These are phyloP conservation scores for Pangasius djambal DNA, from an alignment of 2,797 vertebrate species.

Conservation along the genomic window DNA sequence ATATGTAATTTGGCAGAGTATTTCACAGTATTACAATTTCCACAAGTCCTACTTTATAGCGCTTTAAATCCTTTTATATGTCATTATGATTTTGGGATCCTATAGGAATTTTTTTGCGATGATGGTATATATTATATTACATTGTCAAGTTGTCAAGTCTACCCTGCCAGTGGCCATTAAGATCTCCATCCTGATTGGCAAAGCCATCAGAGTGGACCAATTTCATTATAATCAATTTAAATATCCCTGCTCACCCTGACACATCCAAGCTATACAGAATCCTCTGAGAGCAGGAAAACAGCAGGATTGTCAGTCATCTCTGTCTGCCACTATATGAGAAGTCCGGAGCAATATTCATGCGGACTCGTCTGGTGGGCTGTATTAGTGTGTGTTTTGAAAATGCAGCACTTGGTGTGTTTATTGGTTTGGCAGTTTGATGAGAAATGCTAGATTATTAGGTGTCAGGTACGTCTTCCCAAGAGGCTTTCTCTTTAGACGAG, in stretches of 20 bases:
- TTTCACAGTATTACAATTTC: background rate
- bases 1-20: slow-evolving; percentile 2
- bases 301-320: slow-evolving; percentile 45
- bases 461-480: slow-evolving; percentile 43
- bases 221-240: slow-evolving; percentile 65
- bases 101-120: slow-evolving; percentile 20
- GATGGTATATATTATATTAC: slow-evolving; percentile 58
- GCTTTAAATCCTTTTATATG: background rate
- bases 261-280: slow-evolving; percentile 51
- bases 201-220: slow-evolving; percentile 54
- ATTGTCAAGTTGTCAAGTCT: slow-evolving; percentile 62
- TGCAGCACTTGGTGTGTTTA: slow-evolving; percentile 26
- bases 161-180: slow-evolving; percentile 63
- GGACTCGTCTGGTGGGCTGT: slow-evolving; percentile 39
- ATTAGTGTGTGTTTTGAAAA: slow-evolving; percentile 40
- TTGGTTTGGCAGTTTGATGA: slow-evolving; percentile 40
- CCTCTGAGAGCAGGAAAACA: slow-evolving; percentile 46
- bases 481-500: slow-evolving; percentile 26
- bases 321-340: slow-evolving; percentile 34
- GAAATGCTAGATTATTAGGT: slow-evolving; percentile 50
- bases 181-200: slow-evolving; percentile 61
- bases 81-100: background rate
- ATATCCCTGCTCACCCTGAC: slow-evolving; percentile 63
- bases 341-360: slow-evolving; percentile 44
- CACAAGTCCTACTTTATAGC: background rate